Evolutionary conservation across 2,888 invertebrate species (phyloP).

Genomic region (Disparrhopalites patrizii): DNA sequence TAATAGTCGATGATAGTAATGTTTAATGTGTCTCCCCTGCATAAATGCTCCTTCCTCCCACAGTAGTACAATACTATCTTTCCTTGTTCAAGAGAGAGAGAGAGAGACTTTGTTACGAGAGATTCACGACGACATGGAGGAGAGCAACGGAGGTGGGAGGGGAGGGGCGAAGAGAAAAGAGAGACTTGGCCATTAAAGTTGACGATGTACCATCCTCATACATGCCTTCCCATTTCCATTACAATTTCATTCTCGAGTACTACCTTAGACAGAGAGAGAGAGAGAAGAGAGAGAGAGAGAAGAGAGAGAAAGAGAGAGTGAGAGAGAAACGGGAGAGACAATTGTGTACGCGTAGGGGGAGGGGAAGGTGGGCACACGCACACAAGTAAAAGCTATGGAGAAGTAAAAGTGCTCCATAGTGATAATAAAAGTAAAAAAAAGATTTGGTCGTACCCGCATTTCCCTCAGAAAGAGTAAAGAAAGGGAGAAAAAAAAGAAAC

Average conservation of each 20-base stretch:
- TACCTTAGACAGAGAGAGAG: conserved; percentile 4
- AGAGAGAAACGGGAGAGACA: too few relatives aligned
- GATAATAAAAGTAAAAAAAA: conserved; percentile 16
- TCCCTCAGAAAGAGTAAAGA: background rate
- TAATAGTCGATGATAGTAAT: too few relatives aligned
- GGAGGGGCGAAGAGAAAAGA: background rate
- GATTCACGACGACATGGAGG: background rate
- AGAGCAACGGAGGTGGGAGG: background rate
- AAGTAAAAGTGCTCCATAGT: conserved; percentile 4
- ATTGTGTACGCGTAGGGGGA: too few relatives aligned
- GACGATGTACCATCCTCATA: conserved; percentile 11
- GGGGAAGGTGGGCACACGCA: too few relatives aligned
- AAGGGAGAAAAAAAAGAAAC: background rate
- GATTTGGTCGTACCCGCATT: conserved; percentile 12
- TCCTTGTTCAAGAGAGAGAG: background rate
- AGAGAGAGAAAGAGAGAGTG: background rate
- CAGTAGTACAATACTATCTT: background rate
- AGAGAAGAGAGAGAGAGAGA: conserved; percentile 3
- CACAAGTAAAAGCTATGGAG: background rate
- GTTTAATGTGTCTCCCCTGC: conserved; percentile 2
- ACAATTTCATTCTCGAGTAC: conserved; percentile 7
- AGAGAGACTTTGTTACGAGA: conserved; percentile 1
- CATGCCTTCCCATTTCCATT: conserved; percentile 4
- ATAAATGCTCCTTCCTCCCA: background rate
- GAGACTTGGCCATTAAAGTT: conserved; percentile 8